Percentiles rank a stretch among this genome's conserved stretches.
Conservation (phyloP, 2,113 vertebrate species). For the Acanthochromis polyacanthus region DNA sequence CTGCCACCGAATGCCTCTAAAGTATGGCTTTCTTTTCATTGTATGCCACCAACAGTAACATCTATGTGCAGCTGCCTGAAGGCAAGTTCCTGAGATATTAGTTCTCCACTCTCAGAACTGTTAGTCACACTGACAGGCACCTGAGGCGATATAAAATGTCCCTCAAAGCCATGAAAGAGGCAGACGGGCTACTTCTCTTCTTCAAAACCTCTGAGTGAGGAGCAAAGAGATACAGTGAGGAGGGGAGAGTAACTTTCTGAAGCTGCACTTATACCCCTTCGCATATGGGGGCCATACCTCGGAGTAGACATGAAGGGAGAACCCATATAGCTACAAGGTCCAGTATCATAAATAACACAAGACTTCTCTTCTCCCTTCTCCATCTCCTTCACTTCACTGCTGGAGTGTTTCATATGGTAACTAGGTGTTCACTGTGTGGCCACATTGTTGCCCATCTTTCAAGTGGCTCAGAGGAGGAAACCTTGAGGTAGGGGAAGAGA, state of each 20-base stretch:
- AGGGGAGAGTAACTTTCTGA: constrained; percentile 69
- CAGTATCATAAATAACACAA: constrained; percentile 88
- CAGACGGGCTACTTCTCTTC: constrained; percentile 73
- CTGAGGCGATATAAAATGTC: constrained; percentile 80
- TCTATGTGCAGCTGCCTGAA: constrained; percentile 73
- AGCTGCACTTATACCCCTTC: constrained; percentile 74
- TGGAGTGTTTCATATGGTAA: constrained; percentile 89
- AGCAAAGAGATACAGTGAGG: constrained; percentile 65
- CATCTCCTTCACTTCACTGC: constrained; percentile 77
- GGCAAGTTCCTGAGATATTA: constrained; percentile 79
- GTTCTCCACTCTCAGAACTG: constrained; percentile 78
- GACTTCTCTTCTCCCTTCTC: constrained; percentile 73
- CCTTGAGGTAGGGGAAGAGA: constrained; percentile 86
- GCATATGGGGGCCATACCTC: constrained; percentile 79
- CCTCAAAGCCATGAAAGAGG: constrained; percentile 80
- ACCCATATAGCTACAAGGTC: constrained; percentile 83
- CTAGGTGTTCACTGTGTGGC: constrained; percentile 86
- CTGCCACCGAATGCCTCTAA: constrained; percentile 52
- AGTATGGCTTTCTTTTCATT: constrained; percentile 63
- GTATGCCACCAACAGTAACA: constrained; percentile 69
- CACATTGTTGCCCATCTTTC: constrained; percentile 86
- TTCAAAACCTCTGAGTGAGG: constrained; percentile 69
- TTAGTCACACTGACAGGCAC: constrained; percentile 83
- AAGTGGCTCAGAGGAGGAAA: constrained; percentile 84
- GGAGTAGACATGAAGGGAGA: constrained; percentile 79